Percentiles rank a stretch among this genome's conserved stretches.
phyloP scores from a whole-genome alignment of 2,113 vertebrate genomes.

The Pseudorhombus dupliciocellatus region DNA sequence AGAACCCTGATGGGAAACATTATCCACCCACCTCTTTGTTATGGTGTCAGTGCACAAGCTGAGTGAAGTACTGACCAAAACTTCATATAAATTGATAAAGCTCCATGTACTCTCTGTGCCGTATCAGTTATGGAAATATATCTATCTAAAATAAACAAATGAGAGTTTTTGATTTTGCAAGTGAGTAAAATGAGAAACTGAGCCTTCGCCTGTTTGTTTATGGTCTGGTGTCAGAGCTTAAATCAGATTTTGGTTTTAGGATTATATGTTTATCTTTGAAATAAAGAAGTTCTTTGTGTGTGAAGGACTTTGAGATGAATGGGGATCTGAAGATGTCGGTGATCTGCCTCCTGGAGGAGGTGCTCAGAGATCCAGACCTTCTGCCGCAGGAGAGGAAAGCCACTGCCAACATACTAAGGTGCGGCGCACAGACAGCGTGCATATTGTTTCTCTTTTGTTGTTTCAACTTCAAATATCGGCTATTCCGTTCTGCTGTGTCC shows the following conservation, averaged over 20 bases:
- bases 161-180: background rate
- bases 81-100: background rate
- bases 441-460: background rate
- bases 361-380: constrained; percentile 94
- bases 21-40: background rate
- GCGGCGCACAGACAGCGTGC: constrained; percentile 22
- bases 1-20: background rate
- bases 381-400: constrained; percentile 98
- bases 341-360: constrained; percentile 94
- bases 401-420: constrained; percentile 95
- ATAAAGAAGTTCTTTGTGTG: background rate
- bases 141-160: background rate
- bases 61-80: background rate
- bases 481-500: background rate
- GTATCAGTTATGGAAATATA: no score
- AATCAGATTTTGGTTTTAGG: background rate
- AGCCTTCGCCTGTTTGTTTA: background rate
- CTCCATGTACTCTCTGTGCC: background rate
- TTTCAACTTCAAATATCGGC: background rate
- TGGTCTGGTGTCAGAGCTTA: background rate
- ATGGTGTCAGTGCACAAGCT: background rate
- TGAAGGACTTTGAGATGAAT: constrained; percentile 96
- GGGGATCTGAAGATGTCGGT: constrained; percentile 94
- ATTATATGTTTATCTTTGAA: background rate
- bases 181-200: background rate